Evolutionary conservation across 2,888 invertebrate genomes (phyloP).

Genomic region (Crossocerus cetratus): DNA sequence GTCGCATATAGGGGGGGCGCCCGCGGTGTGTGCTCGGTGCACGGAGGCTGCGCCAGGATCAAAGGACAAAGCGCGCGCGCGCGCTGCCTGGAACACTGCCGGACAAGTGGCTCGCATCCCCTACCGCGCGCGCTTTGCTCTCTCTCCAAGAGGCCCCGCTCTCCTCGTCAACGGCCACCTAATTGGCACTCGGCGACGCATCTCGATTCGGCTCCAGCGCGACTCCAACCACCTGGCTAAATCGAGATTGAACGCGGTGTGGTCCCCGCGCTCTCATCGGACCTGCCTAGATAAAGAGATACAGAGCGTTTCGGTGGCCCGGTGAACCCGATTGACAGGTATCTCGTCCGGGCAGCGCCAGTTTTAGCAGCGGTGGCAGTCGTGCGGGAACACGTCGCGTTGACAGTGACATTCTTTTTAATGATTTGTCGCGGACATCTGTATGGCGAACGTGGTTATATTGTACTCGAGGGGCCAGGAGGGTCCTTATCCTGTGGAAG

Average conservation of each 20-base stretch:
- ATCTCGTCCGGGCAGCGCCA: no score
- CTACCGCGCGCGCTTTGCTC: conserved; percentile 32
- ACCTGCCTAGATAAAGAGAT: background rate
- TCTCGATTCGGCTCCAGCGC: conserved; percentile 55
- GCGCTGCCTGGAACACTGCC: conserved; percentile 24
- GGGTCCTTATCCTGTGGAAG: conserved; percentile 38
- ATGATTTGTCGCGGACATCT: background rate
- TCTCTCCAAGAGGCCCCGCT: conserved; percentile 39
- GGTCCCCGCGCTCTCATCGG: background rate
- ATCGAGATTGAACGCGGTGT: conserved; percentile 3
- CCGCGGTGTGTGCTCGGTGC: conserved; percentile 43
- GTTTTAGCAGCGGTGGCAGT: no score
- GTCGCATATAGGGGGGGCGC: conserved; percentile 32
- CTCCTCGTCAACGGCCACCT: conserved; percentile 68
- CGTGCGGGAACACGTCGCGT: background rate
- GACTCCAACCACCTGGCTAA: conserved; percentile 56
- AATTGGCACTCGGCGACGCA: conserved; percentile 65
- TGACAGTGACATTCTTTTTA: conserved; percentile 3
- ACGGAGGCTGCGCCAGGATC: conserved; percentile 51
- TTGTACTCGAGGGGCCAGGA: background rate
- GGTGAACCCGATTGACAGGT: no score
- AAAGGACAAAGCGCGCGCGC: conserved; percentile 45
- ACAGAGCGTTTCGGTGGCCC: no score
- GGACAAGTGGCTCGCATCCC: conserved; percentile 56
- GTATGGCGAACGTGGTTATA: background rate